phyloP scores from a whole-genome alignment of 1,140 invertebrate species.

The Zaprionus ornatus region DNA sequence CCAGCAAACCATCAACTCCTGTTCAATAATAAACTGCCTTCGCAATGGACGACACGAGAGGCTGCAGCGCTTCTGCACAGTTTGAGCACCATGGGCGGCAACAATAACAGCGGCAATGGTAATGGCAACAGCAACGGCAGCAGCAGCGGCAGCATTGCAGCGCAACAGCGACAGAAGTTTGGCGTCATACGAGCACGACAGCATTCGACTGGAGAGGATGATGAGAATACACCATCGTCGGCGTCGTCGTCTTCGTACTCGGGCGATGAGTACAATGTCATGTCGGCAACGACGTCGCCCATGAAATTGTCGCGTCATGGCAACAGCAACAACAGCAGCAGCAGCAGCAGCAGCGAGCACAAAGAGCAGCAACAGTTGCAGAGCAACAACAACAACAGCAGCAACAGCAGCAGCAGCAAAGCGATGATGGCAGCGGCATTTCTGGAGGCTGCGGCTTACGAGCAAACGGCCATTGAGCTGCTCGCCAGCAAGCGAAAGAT shows the following conservation, averaged over 20 bases:
- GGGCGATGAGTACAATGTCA: slow-evolving; percentile 66
- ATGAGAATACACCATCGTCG: slow-evolving; percentile 82
- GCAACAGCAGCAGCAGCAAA: slow-evolving; percentile 42
- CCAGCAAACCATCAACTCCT: slow-evolving; percentile 84
- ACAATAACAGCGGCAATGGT: slow-evolving; percentile 37
- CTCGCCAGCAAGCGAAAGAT: slow-evolving; percentile 74
- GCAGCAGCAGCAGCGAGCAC: slow-evolving; percentile 38
- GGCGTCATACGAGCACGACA: slow-evolving; percentile 66
- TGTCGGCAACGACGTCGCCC: slow-evolving; percentile 63
- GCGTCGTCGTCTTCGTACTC: slow-evolving; percentile 73
- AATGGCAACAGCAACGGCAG: slow-evolving; percentile 25
- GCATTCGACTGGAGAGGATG: slow-evolving; percentile 78
- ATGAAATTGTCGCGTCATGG: slow-evolving; percentile 69
- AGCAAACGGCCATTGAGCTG: slow-evolving; percentile 74
- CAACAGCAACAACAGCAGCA: slow-evolving; percentile 44
- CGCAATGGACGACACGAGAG: slow-evolving; percentile 83
- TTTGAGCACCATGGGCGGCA: slow-evolving; percentile 71
- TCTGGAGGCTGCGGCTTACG: slow-evolving; percentile 72
- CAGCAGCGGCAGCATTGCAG: slow-evolving; percentile 33
- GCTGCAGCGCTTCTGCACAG: slow-evolving; percentile 79
- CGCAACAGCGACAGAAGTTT: slow-evolving; percentile 54
- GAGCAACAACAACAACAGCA: slow-evolving; percentile 29
- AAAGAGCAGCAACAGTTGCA: slow-evolving; percentile 38
- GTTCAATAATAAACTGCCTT: slow-evolving; percentile 84
- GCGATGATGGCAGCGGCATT: slow-evolving; percentile 77